A percentile compares a stretch with the other conserved stretches of the same genome.
phyloP scores from a whole-genome alignment of 1,140 invertebrate species.

The Bombus pyrosoma region DNA sequence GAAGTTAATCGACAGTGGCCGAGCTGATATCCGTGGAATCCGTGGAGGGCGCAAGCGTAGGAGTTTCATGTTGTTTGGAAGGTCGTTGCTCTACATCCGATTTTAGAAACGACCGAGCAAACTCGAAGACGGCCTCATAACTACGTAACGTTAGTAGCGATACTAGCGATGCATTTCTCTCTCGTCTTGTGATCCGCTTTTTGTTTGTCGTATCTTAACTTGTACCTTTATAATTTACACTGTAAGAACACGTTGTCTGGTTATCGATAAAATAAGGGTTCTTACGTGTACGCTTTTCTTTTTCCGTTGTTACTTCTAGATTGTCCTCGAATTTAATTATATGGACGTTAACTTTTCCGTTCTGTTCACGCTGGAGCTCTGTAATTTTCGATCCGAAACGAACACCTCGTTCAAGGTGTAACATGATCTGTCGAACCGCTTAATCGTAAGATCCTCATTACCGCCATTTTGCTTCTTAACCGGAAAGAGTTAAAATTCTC shows the following conservation, averaged over 20 bases:
- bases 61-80: constrained; percentile 79
- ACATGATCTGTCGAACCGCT: constrained; percentile 24
- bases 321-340: not conserved
- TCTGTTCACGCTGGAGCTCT: not conserved
- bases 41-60: constrained; percentile 46
- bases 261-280: not conserved
- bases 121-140: constrained; percentile 67
- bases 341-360: not conserved
- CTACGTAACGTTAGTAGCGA: constrained; percentile 47
- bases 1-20: constrained; percentile 26
- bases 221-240: not conserved
- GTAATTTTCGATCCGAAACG: constrained; percentile 18
- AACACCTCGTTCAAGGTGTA: constrained; percentile 9
- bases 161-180: constrained; percentile 16
- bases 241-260: not conserved
- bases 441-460: constrained; percentile 36
- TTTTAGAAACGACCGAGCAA: constrained; percentile 79
- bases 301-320: not conserved
- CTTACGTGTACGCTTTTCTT: not conserved
- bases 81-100: constrained; percentile 82
- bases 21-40: constrained; percentile 35
- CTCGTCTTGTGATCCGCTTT: not conserved
- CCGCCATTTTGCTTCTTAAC: not conserved
- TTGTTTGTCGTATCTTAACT: not conserved
- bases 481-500: constrained; percentile 14